Percentiles rank a stretch among this genome's conserved stretches.
phyloP scores from a whole-genome alignment of 1,140 invertebrate species.

The Tetraneura akinire region DNA sequence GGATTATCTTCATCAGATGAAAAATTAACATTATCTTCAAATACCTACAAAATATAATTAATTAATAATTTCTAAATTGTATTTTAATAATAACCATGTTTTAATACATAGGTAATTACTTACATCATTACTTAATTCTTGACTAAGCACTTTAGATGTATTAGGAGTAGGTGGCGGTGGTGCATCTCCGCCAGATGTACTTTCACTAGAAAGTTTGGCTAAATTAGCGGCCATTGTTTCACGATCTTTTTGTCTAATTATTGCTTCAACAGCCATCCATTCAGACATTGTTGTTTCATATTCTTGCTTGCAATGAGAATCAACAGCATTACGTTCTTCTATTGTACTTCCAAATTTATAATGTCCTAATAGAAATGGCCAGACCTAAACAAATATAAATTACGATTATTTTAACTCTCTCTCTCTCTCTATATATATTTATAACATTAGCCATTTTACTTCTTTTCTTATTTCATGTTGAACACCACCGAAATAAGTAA shows the following conservation, averaged over 20 bases:
- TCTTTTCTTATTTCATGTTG: slow-evolving; percentile 76
- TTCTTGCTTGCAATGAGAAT: slow-evolving; percentile 69
- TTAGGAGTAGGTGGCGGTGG: slow-evolving; percentile 54
- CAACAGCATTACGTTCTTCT: slow-evolving; percentile 70
- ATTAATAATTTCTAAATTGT: neutral
- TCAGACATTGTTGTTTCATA: slow-evolving; percentile 92
- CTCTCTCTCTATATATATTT: neutral
- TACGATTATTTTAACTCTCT: neutral
- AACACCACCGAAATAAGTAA: slow-evolving; percentile 86
- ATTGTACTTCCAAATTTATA: slow-evolving; percentile 77
- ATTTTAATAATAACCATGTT: neutral
- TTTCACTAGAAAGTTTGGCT: slow-evolving; percentile 65
- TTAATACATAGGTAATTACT: too few species aligned
- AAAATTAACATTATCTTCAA: slow-evolving; percentile 59
- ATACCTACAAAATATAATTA: slow-evolving; percentile 56
- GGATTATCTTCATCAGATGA: slow-evolving; percentile 57
- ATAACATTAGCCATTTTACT: slow-evolving; percentile 57
- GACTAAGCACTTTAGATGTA: slow-evolving; percentile 52
- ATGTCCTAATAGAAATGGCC: slow-evolving; percentile 88
- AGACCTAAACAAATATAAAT: slow-evolving; percentile 63
- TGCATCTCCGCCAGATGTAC: slow-evolving; percentile 58
- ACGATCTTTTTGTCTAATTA: slow-evolving; percentile 82
- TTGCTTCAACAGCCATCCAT: slow-evolving; percentile 91
- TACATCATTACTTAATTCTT: slow-evolving; percentile 66
- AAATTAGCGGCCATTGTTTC: slow-evolving; percentile 67